These are phyloP conservation scores for Psittacula echo DNA, from an alignment of 2,797 vertebrate genomes.

Conservation along the genomic window DNA sequence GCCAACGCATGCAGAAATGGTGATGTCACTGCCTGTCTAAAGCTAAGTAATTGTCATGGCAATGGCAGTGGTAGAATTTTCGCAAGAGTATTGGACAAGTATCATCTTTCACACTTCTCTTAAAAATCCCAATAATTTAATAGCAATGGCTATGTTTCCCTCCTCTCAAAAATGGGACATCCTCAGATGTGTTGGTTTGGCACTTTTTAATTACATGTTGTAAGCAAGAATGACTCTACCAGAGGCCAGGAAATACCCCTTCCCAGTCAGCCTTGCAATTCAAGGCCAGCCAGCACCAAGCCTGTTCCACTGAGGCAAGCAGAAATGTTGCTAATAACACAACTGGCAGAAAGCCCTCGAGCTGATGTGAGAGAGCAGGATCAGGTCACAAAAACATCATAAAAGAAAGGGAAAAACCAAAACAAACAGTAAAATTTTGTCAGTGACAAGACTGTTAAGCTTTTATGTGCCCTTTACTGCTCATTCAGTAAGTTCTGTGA, in stretches of 20 bases:
- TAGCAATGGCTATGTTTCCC: background rate
- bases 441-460: background rate
- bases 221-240: background rate
- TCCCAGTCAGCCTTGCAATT: background rate
- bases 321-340: background rate
- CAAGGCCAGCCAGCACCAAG: background rate
- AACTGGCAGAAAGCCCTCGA: background rate
- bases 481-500: background rate
- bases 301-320: background rate
- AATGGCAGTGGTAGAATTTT: background rate
- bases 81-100: background rate
- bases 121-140: background rate
- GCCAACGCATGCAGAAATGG: background rate
- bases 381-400: background rate
- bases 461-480: background rate
- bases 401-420: background rate
- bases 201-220: background rate
- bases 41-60: background rate
- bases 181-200: background rate
- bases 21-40: background rate
- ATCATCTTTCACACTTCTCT: background rate
- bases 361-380: background rate
- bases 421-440: background rate
- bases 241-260: slow-evolving; percentile 13
- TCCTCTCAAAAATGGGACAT: background rate